Conservation (phyloP, 1,140 invertebrate genomes). For the Pemphigus obesinymphae region DNA sequence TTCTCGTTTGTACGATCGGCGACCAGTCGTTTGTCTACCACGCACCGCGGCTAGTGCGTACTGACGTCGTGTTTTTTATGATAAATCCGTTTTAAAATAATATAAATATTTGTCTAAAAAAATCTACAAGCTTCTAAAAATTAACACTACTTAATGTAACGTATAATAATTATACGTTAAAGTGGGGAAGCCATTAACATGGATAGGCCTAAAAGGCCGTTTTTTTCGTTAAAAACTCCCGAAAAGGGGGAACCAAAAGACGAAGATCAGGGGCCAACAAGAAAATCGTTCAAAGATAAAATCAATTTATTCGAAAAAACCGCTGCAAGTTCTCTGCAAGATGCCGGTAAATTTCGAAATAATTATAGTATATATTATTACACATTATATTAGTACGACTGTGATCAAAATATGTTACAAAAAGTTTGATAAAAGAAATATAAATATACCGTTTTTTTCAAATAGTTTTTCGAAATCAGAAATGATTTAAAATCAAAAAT, state of each 20-base stretch:
- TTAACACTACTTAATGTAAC: too few relatives aligned
- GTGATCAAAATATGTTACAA: too few relatives aligned
- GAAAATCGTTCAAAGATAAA: conserved; percentile 12
- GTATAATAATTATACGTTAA: neutral
- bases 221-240: neutral
- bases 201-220: conserved; percentile 20
- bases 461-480: too few relatives aligned
- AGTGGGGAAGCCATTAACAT: neutral
- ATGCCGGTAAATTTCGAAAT: conserved; percentile 14
- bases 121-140: too few relatives aligned
- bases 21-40: neutral
- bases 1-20: neutral
- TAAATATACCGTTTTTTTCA: too few relatives aligned
- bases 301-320: neutral
- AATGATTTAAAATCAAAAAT: too few relatives aligned
- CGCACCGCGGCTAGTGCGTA: neutral
- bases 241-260: neutral
- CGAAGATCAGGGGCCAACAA: neutral
- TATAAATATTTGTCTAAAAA: too few relatives aligned
- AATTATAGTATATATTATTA: neutral
- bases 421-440: too few relatives aligned
- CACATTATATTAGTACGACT: neutral
- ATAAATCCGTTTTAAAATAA: neutral
- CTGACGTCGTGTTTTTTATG: neutral
- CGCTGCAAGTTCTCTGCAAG: neutral